Evolutionary conservation across 2,888 invertebrate species (phyloP).

Genomic region (Globia sparganii): DNA sequence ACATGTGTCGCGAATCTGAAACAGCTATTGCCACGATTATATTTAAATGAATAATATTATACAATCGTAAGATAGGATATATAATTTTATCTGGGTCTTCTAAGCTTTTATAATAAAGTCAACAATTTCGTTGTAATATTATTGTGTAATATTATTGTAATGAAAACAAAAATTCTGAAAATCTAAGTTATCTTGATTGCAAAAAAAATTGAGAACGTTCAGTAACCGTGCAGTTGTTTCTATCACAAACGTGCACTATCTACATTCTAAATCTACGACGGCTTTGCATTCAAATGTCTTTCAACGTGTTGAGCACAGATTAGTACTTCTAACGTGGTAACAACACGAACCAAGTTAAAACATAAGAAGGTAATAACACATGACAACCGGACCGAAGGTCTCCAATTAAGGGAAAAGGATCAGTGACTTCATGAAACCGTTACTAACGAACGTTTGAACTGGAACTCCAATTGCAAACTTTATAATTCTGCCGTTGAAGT

Average conservation of each 20-base stretch:
- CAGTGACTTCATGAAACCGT: neutral
- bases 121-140: neutral
- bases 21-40: too few species aligned
- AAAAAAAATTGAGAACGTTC: conserved; percentile 3
- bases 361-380: neutral
- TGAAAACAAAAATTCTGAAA: neutral
- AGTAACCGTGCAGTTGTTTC: conserved; percentile 1
- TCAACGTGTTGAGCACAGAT: conserved; percentile 8
- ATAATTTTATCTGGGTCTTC: too few species aligned
- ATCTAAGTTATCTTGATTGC: neutral
- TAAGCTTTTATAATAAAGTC: neutral
- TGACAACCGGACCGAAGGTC: neutral
- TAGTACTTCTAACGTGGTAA: neutral
- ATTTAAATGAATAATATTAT: too few species aligned
- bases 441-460: neutral
- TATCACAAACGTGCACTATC: conserved; percentile 39
- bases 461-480: neutral
- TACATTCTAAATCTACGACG: conserved; percentile 11
- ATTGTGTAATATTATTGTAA: too few species aligned
- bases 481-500: neutral
- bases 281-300: conserved; percentile 28
- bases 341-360: neutral
- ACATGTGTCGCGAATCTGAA: too few species aligned
- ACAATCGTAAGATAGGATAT: too few species aligned
- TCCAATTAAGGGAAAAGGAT: conserved; percentile 4